phyloP scores from a whole-genome alignment of 2,113 vertebrate genomes.

The Myrmecobius fasciatus region DNA sequence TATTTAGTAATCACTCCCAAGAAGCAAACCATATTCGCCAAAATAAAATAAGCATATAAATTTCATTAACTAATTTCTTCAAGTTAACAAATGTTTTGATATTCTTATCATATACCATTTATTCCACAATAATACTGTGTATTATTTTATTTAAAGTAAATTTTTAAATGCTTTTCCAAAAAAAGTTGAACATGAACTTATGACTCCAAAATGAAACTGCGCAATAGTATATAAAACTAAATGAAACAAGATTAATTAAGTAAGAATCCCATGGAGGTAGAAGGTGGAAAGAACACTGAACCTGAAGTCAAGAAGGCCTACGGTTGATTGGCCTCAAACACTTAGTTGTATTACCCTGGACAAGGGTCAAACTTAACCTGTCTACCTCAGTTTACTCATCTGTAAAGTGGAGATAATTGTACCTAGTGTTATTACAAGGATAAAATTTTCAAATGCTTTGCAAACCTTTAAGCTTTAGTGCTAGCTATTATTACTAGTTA shows the following conservation, averaged over 20 bases:
- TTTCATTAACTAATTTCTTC: background rate
- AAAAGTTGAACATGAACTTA: background rate
- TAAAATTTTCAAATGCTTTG: background rate
- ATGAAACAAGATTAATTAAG: background rate
- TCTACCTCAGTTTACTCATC: slow-evolving; percentile 50
- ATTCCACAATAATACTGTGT: background rate
- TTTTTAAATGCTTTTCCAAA: background rate
- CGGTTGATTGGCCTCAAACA: background rate
- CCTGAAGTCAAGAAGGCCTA: background rate
- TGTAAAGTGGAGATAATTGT: slow-evolving; percentile 43
- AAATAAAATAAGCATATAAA: background rate
- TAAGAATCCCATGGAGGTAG: background rate
- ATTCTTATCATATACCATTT: background rate
- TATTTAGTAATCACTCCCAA: background rate
- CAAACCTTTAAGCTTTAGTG: background rate
- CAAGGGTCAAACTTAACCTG: slow-evolving; percentile 43
- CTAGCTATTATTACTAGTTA: background rate
- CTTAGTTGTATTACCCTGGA: slow-evolving; percentile 8
- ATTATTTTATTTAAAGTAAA: background rate
- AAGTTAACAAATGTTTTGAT: background rate
- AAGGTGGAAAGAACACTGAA: background rate
- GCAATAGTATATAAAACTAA: too few relatives aligned
- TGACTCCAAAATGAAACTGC: background rate
- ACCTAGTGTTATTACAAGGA: background rate
- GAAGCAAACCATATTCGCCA: background rate